Evolutionary conservation across 1,140 invertebrate species (phyloP).

Genomic region (Lordiphosa mommai): DNA sequence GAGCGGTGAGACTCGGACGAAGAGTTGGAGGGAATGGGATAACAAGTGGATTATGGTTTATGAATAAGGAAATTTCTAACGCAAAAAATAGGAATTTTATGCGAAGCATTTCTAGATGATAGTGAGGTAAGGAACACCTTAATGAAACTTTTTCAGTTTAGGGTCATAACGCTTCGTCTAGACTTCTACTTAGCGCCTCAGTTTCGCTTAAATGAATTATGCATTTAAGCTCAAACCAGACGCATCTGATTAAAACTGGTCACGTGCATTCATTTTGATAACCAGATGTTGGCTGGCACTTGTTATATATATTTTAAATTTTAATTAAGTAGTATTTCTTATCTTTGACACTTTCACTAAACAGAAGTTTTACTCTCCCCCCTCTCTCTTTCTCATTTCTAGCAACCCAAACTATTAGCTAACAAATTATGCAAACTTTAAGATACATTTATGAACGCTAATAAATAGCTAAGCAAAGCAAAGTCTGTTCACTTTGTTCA

Average conservation of each 20-base stretch:
- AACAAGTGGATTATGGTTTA: background rate
- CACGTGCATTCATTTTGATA: conserved; percentile 2
- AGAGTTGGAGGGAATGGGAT: background rate
- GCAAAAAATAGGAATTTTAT: too few relatives aligned
- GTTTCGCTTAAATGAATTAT: background rate
- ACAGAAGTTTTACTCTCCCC: background rate
- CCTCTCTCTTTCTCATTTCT: background rate
- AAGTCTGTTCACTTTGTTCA: conserved; percentile 14
- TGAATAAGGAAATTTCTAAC: too few relatives aligned
- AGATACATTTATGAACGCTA: conserved; percentile 54
- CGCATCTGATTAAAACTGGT: background rate
- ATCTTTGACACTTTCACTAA: conserved; percentile 33
- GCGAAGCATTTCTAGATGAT: too few relatives aligned
- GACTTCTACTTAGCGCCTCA: conserved; percentile 36
- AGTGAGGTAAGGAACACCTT: too few relatives aligned
- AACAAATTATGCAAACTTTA: conserved; percentile 30
- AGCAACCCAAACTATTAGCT: conserved; percentile 6
- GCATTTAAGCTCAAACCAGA: conserved; percentile 1
- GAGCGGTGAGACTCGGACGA: background rate
- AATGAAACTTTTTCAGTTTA: background rate
- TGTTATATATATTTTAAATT: background rate
- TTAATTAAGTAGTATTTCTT: background rate
- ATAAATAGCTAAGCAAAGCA: conserved; percentile 15
- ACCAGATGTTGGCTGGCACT: background rate
- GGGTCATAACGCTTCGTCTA: conserved; percentile 28